Evolutionary conservation across 2,113 vertebrate genomes (phyloP).

Genomic region (Clarias macrocephalus): DNA sequence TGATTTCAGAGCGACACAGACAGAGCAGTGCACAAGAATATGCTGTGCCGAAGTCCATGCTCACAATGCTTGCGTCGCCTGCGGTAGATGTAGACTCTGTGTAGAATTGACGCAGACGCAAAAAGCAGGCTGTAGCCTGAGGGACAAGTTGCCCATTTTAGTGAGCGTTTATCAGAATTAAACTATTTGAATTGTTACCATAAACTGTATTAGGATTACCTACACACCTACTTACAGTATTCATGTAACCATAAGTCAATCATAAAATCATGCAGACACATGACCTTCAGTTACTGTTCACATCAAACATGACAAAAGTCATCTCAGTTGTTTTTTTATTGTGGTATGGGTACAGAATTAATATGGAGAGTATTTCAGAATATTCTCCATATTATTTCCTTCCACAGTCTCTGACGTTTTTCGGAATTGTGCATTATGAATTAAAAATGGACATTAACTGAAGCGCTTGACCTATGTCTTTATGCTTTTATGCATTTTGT

Average conservation of each 20-base stretch:
- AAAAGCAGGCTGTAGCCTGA: neutral
- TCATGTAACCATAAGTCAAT: neutral
- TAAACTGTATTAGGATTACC: neutral
- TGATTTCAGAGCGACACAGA: too few species aligned
- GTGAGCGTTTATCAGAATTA: neutral
- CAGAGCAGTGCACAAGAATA: too few species aligned
- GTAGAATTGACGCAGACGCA: too few species aligned
- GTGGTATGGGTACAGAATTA: too few species aligned
- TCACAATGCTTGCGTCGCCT: too few species aligned
- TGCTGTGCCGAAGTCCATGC: too few species aligned
- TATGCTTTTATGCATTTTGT: too few species aligned
- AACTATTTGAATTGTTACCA: neutral
- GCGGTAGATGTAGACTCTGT: too few species aligned
- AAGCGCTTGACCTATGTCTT: neutral
- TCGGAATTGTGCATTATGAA: neutral
- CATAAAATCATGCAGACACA: neutral
- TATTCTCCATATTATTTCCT: neutral
- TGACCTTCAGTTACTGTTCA: neutral
- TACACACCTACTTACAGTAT: neutral
- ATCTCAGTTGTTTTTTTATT: too few species aligned
- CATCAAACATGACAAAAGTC: neutral
- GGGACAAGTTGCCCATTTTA: neutral
- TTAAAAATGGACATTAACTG: neutral
- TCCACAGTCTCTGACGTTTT: neutral
- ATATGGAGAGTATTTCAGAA: neutral